These are phyloP conservation scores for Xestoiulus laeticollis DNA, from an alignment of 2,888 invertebrate species.

Conservation along the genomic window DNA sequence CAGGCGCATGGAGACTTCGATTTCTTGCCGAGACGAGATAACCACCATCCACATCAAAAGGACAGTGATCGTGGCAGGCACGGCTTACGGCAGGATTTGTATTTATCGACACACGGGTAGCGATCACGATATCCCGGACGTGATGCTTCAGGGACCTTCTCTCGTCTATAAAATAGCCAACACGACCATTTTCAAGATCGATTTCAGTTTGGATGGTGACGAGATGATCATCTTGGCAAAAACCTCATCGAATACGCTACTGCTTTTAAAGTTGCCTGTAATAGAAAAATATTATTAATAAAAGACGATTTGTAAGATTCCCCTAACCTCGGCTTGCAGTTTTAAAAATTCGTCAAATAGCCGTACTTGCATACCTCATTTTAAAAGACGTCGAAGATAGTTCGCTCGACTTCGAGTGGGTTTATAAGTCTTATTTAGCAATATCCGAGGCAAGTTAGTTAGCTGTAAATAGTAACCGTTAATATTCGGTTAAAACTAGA, in stretches of 20 bases:
- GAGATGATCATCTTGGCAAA: neutral
- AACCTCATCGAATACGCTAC: neutral
- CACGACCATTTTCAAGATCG: neutral
- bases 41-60: neutral
- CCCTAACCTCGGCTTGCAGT: too few species aligned
- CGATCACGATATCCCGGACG: neutral
- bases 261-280: conserved; percentile 39
- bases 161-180: neutral
- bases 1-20: neutral
- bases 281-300: conserved; percentile 31
- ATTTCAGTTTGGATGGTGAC: conserved; percentile 9
- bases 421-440: too few species aligned
- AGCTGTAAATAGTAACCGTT: too few species aligned
- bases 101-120: conserved; percentile 43
- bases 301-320: neutral
- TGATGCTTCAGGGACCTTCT: neutral
- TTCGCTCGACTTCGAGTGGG: too few species aligned
- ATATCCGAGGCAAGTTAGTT: too few species aligned
- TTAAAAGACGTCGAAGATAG: too few species aligned
- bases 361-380: too few species aligned
- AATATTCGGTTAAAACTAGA: too few species aligned
- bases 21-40: neutral
- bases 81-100: neutral
- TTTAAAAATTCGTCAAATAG: too few species aligned
- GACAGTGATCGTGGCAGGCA: conserved; percentile 49